These are phyloP conservation scores for Saturnia pavonia DNA, from an alignment of 2,888 invertebrate genomes.

Conservation along the genomic window DNA sequence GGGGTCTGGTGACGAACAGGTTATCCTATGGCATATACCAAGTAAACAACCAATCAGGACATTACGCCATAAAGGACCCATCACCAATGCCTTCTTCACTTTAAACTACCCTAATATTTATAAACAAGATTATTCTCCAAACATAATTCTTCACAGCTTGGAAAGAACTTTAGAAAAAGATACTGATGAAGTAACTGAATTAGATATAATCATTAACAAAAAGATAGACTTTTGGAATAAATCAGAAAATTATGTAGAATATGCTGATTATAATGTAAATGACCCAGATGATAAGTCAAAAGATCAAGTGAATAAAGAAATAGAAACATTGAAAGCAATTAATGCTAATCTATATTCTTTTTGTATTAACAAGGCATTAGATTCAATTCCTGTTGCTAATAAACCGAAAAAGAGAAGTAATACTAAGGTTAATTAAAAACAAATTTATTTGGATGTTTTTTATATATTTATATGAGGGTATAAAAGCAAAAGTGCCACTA, in stretches of 20 bases:
- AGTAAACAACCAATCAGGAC: constrained; percentile 88
- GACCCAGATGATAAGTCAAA: constrained; percentile 39
- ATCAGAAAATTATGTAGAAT: constrained; percentile 33
- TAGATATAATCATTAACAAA: constrained; percentile 62
- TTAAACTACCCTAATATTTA: constrained; percentile 83
- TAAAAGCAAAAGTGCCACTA: too few species aligned
- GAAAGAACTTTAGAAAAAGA: constrained; percentile 83
- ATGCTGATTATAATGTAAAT: constrained; percentile 22
- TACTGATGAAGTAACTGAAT: constrained; percentile 68
- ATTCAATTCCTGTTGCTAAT: constrained; percentile 38
- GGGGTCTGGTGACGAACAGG: constrained; percentile 87
- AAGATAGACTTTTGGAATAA: constrained; percentile 71
- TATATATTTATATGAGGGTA: neutral
- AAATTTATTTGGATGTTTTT: neutral
- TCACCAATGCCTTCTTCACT: constrained; percentile 87
- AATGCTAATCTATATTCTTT: constrained; percentile 83
- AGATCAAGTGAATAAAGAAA: constrained; percentile 71
- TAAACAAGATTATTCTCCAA: constrained; percentile 81
- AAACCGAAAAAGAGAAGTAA: constrained; percentile 46
- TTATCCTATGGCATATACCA: constrained; percentile 90
- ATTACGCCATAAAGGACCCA: constrained; percentile 86
- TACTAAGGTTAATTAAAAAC: constrained; percentile 25
- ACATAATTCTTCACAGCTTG: constrained; percentile 81
- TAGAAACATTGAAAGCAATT: constrained; percentile 77
- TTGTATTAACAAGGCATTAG: constrained; percentile 72